Evolutionary conservation across 2,113 vertebrate genomes (phyloP).

Genomic region (Silurus glanis): DNA sequence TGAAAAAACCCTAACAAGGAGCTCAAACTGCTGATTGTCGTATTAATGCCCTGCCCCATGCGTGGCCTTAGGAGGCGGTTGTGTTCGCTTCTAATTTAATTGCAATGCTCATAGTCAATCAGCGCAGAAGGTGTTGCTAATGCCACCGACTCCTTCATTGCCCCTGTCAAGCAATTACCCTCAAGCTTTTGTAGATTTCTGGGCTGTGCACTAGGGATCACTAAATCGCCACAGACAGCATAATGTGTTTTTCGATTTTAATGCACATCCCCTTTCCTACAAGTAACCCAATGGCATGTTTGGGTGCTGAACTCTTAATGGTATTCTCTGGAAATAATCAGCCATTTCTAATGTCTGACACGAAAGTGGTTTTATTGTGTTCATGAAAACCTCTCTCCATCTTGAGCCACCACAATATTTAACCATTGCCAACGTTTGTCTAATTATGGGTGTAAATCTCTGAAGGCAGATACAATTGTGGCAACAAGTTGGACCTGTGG

Average conservation of each 20-base stretch:
- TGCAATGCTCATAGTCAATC: conserved; percentile 59
- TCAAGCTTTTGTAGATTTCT: conserved; percentile 41
- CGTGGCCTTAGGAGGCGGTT: conserved; percentile 47
- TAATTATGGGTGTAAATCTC: conserved; percentile 44
- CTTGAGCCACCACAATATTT: conserved; percentile 37
- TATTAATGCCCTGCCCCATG: conserved; percentile 26
- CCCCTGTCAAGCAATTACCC: conserved; percentile 43
- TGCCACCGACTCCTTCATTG: conserved; percentile 59
- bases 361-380: not conserved
- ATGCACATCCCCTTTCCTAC: not conserved
- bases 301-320: conserved; percentile 18
- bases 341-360: not conserved
- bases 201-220: conserved; percentile 8
- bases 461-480: not conserved
- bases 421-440: conserved; percentile 44
- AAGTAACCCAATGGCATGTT: not conserved
- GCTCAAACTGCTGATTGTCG: conserved; percentile 21
- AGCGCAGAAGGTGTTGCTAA: conserved; percentile 57
- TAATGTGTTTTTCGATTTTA: conserved; percentile 9
- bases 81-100: conserved; percentile 60
- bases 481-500: conserved; percentile 34
- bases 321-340: not conserved
- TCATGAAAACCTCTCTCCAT: conserved; percentile 28
- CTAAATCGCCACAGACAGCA: conserved; percentile 4
- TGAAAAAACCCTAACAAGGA: not conserved